Conservation (phyloP, 2,888 invertebrate species). For the Bhutanitis thaidina region DNA sequence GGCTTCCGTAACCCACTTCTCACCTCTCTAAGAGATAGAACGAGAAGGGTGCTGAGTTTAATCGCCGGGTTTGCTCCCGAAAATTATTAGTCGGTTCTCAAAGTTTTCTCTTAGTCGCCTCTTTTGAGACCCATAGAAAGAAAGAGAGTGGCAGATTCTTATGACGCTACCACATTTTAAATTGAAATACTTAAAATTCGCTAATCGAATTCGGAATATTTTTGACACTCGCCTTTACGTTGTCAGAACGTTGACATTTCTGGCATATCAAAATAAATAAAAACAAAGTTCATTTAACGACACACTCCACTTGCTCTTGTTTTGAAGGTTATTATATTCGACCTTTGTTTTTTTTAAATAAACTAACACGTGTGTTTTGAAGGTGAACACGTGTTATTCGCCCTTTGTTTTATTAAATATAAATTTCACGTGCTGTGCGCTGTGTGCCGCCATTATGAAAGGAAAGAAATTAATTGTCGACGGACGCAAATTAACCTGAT, state of each 20-base stretch:
- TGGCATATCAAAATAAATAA: not conserved
- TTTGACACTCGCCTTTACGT: not conserved
- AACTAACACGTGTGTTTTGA: constrained; percentile 14
- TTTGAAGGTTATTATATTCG: constrained; percentile 4
- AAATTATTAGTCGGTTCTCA: no score
- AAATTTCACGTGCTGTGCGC: not conserved
- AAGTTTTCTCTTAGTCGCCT: no score
- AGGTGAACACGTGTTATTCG: constrained; percentile 2
- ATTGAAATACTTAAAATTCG: no score
- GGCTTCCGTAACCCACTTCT: no score
- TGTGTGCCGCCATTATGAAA: not conserved
- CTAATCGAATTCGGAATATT: no score
- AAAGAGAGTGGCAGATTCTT: no score
- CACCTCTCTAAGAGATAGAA: no score
- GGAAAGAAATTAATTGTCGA: constrained; percentile 28
- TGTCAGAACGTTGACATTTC: not conserved
- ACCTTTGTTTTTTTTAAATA: constrained; percentile 4
- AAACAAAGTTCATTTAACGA: not conserved
- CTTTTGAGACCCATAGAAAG: no score
- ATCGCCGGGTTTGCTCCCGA: no score
- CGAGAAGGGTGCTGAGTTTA: no score
- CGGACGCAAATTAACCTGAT: constrained; percentile 33
- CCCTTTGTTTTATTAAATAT: constrained; percentile 3
- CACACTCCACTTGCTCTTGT: constrained; percentile 1
- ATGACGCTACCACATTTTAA: no score